phyloP scores from a whole-genome alignment of 2,888 invertebrate species.

The Caenorhabditis sp. region DNA sequence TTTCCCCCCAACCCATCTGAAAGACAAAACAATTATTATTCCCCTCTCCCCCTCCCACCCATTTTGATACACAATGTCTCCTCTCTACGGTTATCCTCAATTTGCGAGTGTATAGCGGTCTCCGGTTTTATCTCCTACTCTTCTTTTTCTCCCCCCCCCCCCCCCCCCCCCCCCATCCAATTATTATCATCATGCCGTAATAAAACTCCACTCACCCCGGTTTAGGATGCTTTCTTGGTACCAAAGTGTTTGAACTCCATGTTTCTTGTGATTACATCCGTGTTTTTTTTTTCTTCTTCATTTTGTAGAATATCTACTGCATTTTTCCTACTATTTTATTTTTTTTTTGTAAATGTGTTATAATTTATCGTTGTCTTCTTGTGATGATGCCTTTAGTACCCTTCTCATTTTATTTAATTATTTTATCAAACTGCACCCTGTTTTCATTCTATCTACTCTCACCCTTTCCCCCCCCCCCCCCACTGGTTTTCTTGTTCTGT shows the following conservation, averaged over 20 bases:
- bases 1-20: neutral
- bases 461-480: neutral
- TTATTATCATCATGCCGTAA: neutral
- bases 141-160: no score
- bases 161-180: no score
- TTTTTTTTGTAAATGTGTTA: neutral
- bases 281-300: neutral
- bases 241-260: neutral
- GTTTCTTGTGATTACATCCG: neutral
- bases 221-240: conserved; percentile 27
- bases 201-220: conserved; percentile 5
- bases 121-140: conserved; percentile 26
- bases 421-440: neutral
- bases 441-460: neutral
- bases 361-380: neutral
- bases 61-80: neutral
- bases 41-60: no score
- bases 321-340: neutral
- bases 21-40: neutral
- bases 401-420: neutral
- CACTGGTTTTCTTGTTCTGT: conserved; percentile 21
- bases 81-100: conserved; percentile 22
- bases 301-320: neutral
- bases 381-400: neutral
- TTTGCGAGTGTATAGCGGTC: conserved; percentile 41